Conservation (phyloP, 2,113 vertebrate genomes). For the Halichoerus grypus region DNA sequence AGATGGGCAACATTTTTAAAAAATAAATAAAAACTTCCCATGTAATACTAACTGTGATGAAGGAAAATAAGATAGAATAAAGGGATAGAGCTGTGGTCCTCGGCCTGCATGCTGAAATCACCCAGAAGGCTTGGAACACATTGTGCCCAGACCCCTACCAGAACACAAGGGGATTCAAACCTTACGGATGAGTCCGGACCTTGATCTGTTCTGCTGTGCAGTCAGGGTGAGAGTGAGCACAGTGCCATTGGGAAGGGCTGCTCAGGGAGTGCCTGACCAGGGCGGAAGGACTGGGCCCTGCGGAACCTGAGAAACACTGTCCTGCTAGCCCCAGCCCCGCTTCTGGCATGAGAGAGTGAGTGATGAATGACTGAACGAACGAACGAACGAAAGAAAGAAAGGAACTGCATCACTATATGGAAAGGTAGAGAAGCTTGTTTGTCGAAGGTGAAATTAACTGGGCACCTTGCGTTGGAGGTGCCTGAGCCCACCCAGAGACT, state of each 20-base stretch:
- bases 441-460: neutral
- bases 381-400: no score
- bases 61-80: neutral
- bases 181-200: neutral
- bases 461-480: neutral
- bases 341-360: neutral
- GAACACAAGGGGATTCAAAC: neutral
- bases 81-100: neutral
- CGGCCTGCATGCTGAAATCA: neutral
- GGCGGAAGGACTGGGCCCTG: neutral
- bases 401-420: no score
- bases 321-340: neutral
- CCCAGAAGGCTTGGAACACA: neutral
- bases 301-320: neutral
- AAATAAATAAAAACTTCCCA: neutral
- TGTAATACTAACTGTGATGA: neutral
- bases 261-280: neutral
- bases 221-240: neutral
- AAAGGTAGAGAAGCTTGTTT: neutral
- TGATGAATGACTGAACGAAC: neutral
- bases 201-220: no score
- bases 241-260: neutral
- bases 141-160: neutral
- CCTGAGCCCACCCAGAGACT: neutral
- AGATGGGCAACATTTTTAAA: neutral